These are phyloP conservation scores for Ascaphus truei DNA, from an alignment of 2,113 vertebrate species.

Conservation along the genomic window DNA sequence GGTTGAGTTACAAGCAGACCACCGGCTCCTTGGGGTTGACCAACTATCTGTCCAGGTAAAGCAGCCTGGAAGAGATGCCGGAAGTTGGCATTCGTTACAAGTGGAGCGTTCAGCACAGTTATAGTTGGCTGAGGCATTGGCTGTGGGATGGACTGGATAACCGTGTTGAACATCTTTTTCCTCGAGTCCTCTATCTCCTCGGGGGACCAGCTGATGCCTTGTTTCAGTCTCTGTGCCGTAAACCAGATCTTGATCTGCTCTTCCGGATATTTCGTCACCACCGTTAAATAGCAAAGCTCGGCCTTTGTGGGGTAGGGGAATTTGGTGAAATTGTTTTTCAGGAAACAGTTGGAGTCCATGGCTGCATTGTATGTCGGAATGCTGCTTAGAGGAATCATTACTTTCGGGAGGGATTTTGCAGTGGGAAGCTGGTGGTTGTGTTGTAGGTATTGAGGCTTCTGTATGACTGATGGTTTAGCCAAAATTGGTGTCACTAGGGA, in stretches of 20 bases:
- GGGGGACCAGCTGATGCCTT: slow-evolving; percentile 98
- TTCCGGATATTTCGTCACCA: slow-evolving; percentile 95
- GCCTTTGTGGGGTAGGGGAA: slow-evolving; percentile 97
- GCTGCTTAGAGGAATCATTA: slow-evolving; percentile 97
- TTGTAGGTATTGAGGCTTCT: not conserved
- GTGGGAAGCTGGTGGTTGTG: slow-evolving; percentile 60
- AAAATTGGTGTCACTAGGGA: slow-evolving; percentile 36
- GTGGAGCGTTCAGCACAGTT: slow-evolving; percentile 82
- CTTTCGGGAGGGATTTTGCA: slow-evolving; percentile 90
- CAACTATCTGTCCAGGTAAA: slow-evolving; percentile 73
- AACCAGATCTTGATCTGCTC: slow-evolving; percentile 99
- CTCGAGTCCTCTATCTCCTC: slow-evolving; percentile 97
- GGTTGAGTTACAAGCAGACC: slow-evolving; percentile 90
- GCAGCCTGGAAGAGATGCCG: slow-evolving; percentile 80
- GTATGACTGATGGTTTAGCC: slow-evolving; percentile 45
- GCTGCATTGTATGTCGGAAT: slow-evolving; percentile 92
- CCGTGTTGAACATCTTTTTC: slow-evolving; percentile 97
- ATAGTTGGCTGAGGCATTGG: slow-evolving; percentile 71
- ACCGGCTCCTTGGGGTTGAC: slow-evolving; percentile 71
- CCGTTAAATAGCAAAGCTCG: slow-evolving; percentile 94
- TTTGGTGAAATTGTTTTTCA: slow-evolving; percentile 96
- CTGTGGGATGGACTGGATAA: slow-evolving; percentile 83
- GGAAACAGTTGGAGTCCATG: slow-evolving; percentile 95
- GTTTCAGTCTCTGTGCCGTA: slow-evolving; percentile 93
- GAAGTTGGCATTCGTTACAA: slow-evolving; percentile 75